Evolutionary conservation across 2,113 vertebrate species (phyloP).

Genomic region (Camelus dromedarius): DNA sequence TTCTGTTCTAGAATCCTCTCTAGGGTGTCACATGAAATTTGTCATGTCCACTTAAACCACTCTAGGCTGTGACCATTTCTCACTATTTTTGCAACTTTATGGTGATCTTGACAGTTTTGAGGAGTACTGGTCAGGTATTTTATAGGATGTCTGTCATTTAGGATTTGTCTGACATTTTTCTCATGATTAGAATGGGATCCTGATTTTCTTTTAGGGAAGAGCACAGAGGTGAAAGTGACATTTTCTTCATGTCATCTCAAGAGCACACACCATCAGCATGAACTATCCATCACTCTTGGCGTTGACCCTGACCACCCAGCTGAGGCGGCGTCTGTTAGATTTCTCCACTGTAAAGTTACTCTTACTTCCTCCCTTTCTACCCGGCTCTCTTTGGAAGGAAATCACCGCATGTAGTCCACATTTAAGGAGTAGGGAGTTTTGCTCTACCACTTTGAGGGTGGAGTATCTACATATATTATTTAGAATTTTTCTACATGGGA

Average conservation of each 20-base stretch:
- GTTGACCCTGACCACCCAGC: too few species aligned
- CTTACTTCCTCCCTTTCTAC: not conserved
- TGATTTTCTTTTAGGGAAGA: not conserved
- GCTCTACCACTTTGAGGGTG: not conserved
- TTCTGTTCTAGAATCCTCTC: not conserved
- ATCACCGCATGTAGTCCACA: not conserved
- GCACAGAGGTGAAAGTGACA: not conserved
- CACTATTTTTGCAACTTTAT: not conserved
- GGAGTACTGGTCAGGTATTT: not conserved
- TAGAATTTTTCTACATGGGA: not conserved
- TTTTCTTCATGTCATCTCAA: not conserved
- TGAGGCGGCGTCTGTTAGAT: not conserved
- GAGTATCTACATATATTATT: not conserved
- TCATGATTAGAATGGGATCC: not conserved
- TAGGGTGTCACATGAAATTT: not conserved
- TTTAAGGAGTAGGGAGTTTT: not conserved
- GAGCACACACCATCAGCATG: not conserved
- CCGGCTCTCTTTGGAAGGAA: not conserved
- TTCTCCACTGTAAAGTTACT: not conserved
- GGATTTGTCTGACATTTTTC: not conserved
- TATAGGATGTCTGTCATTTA: not conserved
- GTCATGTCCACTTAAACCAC: not conserved
- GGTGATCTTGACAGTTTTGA: not conserved
- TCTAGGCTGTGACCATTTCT: not conserved
- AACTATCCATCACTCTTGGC: not conserved